Conservation (phyloP, 1,140 invertebrate genomes). For the Drosophila ananassae region DNA sequence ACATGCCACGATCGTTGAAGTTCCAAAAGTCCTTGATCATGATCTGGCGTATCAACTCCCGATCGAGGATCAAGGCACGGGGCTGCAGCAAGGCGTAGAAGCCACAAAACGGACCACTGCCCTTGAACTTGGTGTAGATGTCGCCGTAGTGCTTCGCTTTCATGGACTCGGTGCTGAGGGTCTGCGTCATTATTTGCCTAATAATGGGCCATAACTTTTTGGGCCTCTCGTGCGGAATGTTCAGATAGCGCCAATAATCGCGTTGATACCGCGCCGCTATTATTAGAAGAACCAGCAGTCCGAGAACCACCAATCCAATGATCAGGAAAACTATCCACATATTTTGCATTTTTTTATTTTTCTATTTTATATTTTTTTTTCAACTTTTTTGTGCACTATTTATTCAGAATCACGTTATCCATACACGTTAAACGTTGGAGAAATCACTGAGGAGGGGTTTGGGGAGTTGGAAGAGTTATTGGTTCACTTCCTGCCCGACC, state of each 20-base stretch:
- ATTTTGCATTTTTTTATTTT: slow-evolving; percentile 39
- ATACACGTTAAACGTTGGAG: slow-evolving; percentile 10
- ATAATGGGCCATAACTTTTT: slow-evolving; percentile 69
- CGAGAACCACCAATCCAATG: slow-evolving; percentile 63
- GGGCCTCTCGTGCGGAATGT: slow-evolving; percentile 73
- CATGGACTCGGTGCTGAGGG: slow-evolving; percentile 58
- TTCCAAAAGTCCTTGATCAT: slow-evolving; percentile 86
- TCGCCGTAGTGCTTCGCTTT: slow-evolving; percentile 61
- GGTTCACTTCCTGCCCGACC: slow-evolving; percentile 11
- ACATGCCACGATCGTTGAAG: slow-evolving; percentile 86
- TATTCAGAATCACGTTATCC: slow-evolving; percentile 11
- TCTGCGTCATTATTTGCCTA: slow-evolving; percentile 61
- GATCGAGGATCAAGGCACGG: slow-evolving; percentile 82
- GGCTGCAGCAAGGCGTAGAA: slow-evolving; percentile 76
- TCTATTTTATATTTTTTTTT: background rate
- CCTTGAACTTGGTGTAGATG: slow-evolving; percentile 72
- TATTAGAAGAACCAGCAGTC: slow-evolving; percentile 52
- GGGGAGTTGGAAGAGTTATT: background rate
- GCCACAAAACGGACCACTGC: slow-evolving; percentile 75
- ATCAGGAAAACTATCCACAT: slow-evolving; percentile 74
- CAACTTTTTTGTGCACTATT: slow-evolving; percentile 1
- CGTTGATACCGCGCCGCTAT: slow-evolving; percentile 73
- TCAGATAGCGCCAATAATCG: slow-evolving; percentile 74
- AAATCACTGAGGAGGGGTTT: slow-evolving; percentile 16
- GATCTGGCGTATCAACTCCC: slow-evolving; percentile 86